phyloP scores from a whole-genome alignment of 1,140 invertebrate species.

The Portunus trituberculatus region DNA sequence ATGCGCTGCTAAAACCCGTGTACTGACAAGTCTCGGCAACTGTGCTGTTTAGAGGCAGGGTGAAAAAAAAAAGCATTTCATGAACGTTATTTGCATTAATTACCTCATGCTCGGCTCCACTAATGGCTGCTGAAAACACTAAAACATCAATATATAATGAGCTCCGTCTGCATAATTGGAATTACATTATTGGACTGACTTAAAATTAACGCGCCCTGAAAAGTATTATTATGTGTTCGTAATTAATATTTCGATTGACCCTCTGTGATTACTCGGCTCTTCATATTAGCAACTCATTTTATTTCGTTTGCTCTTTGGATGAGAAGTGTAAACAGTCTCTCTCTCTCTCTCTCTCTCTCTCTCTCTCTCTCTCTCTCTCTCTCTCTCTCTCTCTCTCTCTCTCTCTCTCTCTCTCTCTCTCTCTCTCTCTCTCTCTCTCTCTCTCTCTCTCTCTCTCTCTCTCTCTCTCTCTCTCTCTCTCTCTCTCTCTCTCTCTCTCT shows the following conservation, averaged over 20 bases:
- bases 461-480: too few relatives aligned
- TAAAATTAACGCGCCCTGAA: not conserved
- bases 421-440: too few relatives aligned
- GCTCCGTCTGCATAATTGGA: conserved; percentile 2
- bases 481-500: too few relatives aligned
- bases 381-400: too few relatives aligned
- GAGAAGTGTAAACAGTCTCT: too few relatives aligned
- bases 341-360: too few relatives aligned
- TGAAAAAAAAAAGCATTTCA: not conserved
- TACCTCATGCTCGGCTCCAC: not conserved
- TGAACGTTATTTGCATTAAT: not conserved
- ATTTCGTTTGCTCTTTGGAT: not conserved
- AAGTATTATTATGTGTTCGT: not conserved
- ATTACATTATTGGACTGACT: conserved; percentile 23
- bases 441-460: too few relatives aligned
- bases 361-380: too few relatives aligned
- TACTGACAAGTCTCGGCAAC: too few relatives aligned
- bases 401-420: too few relatives aligned
- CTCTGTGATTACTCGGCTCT: not conserved
- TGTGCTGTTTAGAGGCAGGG: too few relatives aligned
- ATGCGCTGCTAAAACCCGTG: too few relatives aligned
- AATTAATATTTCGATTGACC: not conserved
- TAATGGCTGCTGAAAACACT: not conserved
- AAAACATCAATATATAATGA: conserved; percentile 24
- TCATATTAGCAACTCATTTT: not conserved